Evolutionary conservation across 2,113 vertebrate species (phyloP), one percentile per base, ranked within the genome.

Genomic region (Promerops cafer): DNA sequence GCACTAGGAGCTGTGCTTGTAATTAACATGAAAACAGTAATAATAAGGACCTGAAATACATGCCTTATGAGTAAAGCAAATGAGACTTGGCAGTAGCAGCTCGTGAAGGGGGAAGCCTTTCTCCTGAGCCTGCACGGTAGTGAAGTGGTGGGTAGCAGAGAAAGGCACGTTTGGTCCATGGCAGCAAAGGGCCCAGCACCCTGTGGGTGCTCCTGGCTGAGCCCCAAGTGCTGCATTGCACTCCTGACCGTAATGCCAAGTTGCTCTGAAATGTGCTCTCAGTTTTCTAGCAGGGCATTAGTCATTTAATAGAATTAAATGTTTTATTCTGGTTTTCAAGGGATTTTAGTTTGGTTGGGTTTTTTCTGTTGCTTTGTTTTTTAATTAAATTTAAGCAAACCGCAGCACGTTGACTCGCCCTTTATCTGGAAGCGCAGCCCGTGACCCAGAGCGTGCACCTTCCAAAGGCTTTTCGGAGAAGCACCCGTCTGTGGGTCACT

Each of bases 351-450:
- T 66, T 2, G 6, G 3, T 50, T 30, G 35, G 8, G 5, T 11
- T 9, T 28, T 30, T 60, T 8, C 1, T n/a, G 42, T 35, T 21
- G 9, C 26, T 83, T 75, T 24, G 19, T 11, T 54, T 53, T 54
- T 68, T 10, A 56, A 8, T 50, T 60, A 6, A 40, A 57, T 69
- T 11, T 50, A 66, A 65, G 30, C 54, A 39, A 79, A 79, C 24
- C n/a, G 2, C 27, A 40, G 35, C 11, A 2, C 14, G n/a, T 40
- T 76, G 19, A 7, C 60, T 40, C 0, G 0, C 0, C 0, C 28
- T 3, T 10, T 15, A 0, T 35, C 33, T 42, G 57, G 5, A 63
- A 47, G 60, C 2, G 0, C 35, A 78, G 21, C 40, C 31, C n/a
- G 56, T 31, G 61, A 10, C 33, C 4, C 14, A 24, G n/a, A 47